Evolutionary conservation across 2,888 invertebrate genomes (phyloP).

Genomic region (Cryptocheilus praepositus): DNA sequence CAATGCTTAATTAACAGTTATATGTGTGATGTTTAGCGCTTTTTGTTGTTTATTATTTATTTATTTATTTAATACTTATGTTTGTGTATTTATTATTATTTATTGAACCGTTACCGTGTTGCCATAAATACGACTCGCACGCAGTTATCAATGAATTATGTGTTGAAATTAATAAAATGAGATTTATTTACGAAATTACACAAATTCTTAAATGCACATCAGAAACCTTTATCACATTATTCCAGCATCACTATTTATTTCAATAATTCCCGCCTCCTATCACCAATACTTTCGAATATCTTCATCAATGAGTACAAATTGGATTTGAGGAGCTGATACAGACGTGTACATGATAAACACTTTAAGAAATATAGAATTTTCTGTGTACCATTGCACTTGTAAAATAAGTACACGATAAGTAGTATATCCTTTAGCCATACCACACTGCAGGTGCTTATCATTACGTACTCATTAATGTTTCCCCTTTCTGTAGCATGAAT

Average conservation of each 20-base stretch:
- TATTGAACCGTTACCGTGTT: constrained; percentile 37
- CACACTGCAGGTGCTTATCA: constrained; percentile 19
- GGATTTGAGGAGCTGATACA: background rate
- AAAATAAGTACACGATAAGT: background rate
- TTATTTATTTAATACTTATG: constrained; percentile 37
- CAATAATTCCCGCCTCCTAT: constrained; percentile 15
- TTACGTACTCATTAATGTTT: constrained; percentile 49
- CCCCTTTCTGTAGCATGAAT: constrained; percentile 72
- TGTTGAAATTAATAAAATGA: constrained; percentile 45
- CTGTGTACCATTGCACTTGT: background rate
- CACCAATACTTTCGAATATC: constrained; percentile 7
- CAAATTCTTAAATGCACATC: constrained; percentile 5
- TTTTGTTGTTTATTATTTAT: constrained; percentile 44
- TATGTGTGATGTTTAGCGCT: constrained; percentile 36
- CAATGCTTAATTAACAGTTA: constrained; percentile 49
- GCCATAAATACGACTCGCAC: constrained; percentile 27
- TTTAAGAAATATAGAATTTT: constrained; percentile 12
- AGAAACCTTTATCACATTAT: background rate
- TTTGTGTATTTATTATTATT: constrained; percentile 51
- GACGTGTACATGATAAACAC: too few relatives aligned
- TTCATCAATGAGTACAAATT: background rate
- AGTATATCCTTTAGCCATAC: constrained; percentile 3
- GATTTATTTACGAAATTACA: constrained; percentile 29
- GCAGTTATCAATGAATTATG: constrained; percentile 36
- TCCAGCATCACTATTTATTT: constrained; percentile 18